Evolutionary conservation across 2,113 vertebrate genomes (phyloP).

Genomic region (Pipa parva): DNA sequence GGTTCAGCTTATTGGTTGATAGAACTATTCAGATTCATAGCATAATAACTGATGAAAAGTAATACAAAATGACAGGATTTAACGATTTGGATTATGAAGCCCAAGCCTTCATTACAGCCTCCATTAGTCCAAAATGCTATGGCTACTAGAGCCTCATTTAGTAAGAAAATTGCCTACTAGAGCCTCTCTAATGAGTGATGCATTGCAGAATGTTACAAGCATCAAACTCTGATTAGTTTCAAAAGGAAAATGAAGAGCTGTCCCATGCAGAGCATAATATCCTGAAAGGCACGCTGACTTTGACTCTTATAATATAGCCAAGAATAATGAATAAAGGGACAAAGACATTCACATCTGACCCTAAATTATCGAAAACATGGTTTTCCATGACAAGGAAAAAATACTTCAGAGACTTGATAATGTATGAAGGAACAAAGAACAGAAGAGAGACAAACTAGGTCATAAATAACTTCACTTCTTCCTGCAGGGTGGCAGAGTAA

Average conservation of each 20-base stretch:
- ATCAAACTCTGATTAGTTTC: conserved; percentile 26
- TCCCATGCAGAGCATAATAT: conserved; percentile 27
- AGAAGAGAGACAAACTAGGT: not conserved
- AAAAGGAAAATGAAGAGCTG: conserved; percentile 38
- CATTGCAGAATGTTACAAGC: conserved; percentile 27
- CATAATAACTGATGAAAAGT: conserved; percentile 23
- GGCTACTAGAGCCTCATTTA: conserved; percentile 31
- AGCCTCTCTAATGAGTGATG: conserved; percentile 26
- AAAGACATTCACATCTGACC: not conserved
- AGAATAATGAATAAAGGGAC: conserved; percentile 23
- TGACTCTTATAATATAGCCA: conserved; percentile 21
- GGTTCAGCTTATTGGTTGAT: conserved; percentile 28
- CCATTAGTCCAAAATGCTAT: conserved; percentile 25
- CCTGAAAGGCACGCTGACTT: not conserved
- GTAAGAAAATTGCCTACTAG: conserved; percentile 33
- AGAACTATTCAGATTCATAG: conserved; percentile 32
- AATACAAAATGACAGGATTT: conserved; percentile 44
- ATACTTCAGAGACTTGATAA: not conserved
- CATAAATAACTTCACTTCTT: conserved; percentile 16
- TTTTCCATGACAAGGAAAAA: not conserved
- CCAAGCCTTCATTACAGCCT: conserved; percentile 32
- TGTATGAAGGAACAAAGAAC: conserved; percentile 9
- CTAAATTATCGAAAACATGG: conserved; percentile 18
- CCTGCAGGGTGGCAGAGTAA: conserved; percentile 2
- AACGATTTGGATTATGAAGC: conserved; percentile 39